Percentiles rank a stretch among this genome's conserved stretches.
phyloP scores from a whole-genome alignment of 1,140 invertebrate genomes.

The Pachypeltis micranthus region DNA sequence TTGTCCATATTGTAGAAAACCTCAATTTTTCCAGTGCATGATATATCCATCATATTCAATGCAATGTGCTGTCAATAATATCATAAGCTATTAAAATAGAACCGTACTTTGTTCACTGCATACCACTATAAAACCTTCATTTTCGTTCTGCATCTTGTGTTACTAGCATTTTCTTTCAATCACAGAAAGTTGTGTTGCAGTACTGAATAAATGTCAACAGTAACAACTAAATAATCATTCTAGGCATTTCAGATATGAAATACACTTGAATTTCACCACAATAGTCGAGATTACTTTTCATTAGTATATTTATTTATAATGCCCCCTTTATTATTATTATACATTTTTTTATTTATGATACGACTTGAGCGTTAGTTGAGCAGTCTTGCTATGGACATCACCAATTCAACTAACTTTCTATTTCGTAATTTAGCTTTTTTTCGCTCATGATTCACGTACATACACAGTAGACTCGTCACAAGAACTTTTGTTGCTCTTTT shows the following conservation, averaged over 20 bases:
- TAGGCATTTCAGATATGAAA: slow-evolving; percentile 18
- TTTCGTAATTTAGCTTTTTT: neutral
- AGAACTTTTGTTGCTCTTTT: neutral
- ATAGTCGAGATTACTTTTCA: neutral
- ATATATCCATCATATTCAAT: slow-evolving; percentile 16
- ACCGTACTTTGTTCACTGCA: slow-evolving; percentile 15
- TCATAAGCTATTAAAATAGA: slow-evolving; percentile 18
- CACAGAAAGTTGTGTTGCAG: slow-evolving; percentile 19
- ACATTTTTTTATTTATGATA: slow-evolving; percentile 5
- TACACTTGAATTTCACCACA: neutral
- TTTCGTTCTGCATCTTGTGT: slow-evolving; percentile 9
- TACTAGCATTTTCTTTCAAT: slow-evolving; percentile 11
- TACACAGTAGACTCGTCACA: neutral
- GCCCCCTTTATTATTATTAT: neutral
- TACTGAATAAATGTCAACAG: neutral
- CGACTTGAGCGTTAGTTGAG: neutral
- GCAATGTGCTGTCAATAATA: slow-evolving; percentile 16
- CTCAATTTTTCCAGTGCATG: slow-evolving; percentile 15
- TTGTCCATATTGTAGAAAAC: slow-evolving; percentile 11
- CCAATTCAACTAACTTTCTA: neutral
- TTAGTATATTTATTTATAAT: neutral
- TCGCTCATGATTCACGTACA: neutral
- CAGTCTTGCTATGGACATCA: neutral
- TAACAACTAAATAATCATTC: neutral
- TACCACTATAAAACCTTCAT: slow-evolving; percentile 13